Conservation (phyloP, 1,140 invertebrate species). For the Apis dorsata region DNA sequence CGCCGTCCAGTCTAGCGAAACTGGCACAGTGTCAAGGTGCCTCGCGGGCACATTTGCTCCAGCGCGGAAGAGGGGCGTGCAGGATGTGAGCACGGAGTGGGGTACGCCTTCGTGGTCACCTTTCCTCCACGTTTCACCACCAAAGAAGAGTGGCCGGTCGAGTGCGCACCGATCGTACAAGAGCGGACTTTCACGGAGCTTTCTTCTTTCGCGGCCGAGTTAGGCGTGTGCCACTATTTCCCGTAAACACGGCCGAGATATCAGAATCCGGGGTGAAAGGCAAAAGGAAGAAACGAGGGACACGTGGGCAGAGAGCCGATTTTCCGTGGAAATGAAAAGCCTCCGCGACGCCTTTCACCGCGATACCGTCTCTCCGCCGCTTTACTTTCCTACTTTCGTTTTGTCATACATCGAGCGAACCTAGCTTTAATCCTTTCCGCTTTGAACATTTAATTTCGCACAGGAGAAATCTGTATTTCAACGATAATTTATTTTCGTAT, state of each 20-base stretch:
- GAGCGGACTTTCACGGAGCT: slow-evolving; percentile 70
- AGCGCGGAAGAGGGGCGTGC: slow-evolving; percentile 24
- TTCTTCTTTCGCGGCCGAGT: slow-evolving; percentile 67
- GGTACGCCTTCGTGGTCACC: slow-evolving; percentile 1
- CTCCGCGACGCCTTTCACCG: slow-evolving; percentile 40
- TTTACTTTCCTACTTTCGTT: slow-evolving; percentile 51
- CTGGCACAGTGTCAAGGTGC: slow-evolving; percentile 76
- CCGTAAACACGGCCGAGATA: slow-evolving; percentile 42
- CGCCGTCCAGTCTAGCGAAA: slow-evolving; percentile 65
- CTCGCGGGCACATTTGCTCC: slow-evolving; percentile 36
- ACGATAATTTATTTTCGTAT: no score
- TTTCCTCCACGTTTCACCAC: slow-evolving; percentile 45
- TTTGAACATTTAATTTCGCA: no score
- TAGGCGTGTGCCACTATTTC: slow-evolving; percentile 38
- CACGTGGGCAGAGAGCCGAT: neutral
- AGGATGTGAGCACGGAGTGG: neutral
- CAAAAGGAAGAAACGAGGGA: slow-evolving; percentile 57
- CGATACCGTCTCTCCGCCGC: slow-evolving; percentile 10
- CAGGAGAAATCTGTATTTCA: no score
- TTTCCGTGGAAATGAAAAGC: slow-evolving; percentile 52
- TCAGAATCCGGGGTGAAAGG: slow-evolving; percentile 67
- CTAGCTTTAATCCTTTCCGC: no score
- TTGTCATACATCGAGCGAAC: neutral
- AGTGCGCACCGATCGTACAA: neutral
- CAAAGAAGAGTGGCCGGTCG: slow-evolving; percentile 10